Base-by-base conservation (phyloP, 2,113 vertebrate species). In the Struthidea cinerea region DNA sequence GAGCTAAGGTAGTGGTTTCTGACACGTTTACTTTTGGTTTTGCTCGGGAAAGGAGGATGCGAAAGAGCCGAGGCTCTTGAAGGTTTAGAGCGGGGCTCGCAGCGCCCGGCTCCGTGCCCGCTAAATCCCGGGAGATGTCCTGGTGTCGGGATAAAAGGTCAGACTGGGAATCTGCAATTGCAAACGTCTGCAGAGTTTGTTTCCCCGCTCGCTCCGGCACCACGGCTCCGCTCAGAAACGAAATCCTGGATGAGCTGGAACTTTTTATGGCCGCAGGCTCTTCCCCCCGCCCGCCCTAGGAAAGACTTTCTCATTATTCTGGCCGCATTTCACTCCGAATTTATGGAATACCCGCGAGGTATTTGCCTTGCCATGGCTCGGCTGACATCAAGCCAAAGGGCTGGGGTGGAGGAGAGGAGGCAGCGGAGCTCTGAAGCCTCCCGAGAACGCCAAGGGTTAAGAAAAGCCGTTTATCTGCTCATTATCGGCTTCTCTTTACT, bases 401-500 rank as follows among this genome's bases (percentile, higher is more conserved):
- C 14, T 14, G 44, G 59, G 47, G 3, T 6, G 64, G 47, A 33
- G 70, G 37, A 69, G 75, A 49, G 42, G 79, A 71, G 76, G 46
- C 86, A 10, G 75, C 28, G 21, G 67, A 46, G 32, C 35, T 12
- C 35, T 3, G 79, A 8, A 90, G 88, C 26, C 94, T 89, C 64
- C 52, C 35, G 69, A 79, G 93, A 53, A 41, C 50, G 39, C 59
- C 47, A 90, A 95, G 96, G 94, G 93, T 95, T 95, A 96, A 96
- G 44, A 46, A 77, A 95, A 93, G 74, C 67, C 63, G 44, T 67
- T 87, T 78, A 61, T 61, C 75, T 44, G 71, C 83, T 93, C 85
- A 28, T 85, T 97, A 95, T 81, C 84, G 60, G 60, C 23, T 96
- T 78, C 82, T 68, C 67, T 18, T 56, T 4, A 28, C 74, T 39